Evolutionary conservation across 2,888 invertebrate species (phyloP).

Genomic region (Rhamphomyia laevipes): DNA sequence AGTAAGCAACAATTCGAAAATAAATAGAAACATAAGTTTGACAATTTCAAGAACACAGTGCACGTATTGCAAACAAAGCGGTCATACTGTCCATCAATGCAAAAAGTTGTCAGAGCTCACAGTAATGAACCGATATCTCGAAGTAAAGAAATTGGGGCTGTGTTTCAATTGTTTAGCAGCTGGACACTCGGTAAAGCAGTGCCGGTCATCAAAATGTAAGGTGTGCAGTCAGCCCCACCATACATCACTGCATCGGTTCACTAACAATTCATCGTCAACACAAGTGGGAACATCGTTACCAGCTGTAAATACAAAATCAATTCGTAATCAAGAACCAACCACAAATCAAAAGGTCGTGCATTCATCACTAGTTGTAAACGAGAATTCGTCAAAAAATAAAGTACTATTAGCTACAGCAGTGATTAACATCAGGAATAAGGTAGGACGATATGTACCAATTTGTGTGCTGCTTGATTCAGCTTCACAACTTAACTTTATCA

Average conservation of each 20-base stretch:
- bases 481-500: conserved; percentile 5
- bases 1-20: not conserved
- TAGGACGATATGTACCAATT: not conserved
- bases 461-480: conserved; percentile 6
- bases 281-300: not conserved
- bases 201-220: not conserved
- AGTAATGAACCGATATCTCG: not conserved
- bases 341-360: no score
- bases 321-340: no score
- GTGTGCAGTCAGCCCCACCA: not conserved
- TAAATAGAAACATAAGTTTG: not conserved
- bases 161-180: not conserved
- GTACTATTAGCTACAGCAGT: conserved; percentile 3
- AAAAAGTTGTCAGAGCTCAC: no score
- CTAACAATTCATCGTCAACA: not conserved
- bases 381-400: not conserved
- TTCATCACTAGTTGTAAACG: no score
- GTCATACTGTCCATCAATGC: not conserved
- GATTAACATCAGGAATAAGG: not conserved
- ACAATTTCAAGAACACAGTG: not conserved
- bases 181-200: not conserved
- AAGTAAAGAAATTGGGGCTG: not conserved
- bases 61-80: not conserved
- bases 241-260: not conserved
- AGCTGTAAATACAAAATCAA: not conserved